Conservation (phyloP, 2,888 invertebrate genomes). For the Chrysodeixis includens region DNA sequence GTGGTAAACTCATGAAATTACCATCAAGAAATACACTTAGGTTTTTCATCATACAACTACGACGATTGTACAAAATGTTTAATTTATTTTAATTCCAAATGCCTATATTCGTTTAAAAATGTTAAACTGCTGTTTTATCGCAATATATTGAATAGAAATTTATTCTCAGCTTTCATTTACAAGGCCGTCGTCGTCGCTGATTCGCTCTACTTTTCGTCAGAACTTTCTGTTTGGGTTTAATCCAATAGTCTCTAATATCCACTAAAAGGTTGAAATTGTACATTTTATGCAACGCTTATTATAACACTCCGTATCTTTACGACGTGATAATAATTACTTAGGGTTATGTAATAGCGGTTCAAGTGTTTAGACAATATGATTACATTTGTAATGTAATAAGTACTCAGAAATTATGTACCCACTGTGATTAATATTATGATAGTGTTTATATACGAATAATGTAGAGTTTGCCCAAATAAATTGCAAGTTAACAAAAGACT, state of each 20-base stretch:
- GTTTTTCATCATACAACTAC: no score
- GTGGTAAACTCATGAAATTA: neutral
- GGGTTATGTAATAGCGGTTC: slow-evolving; percentile 50
- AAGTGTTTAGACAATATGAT: slow-evolving; percentile 45
- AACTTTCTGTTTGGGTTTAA: slow-evolving; percentile 70
- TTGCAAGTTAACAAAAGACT: slow-evolving; percentile 72
- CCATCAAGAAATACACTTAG: neutral
- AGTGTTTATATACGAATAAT: slow-evolving; percentile 23
- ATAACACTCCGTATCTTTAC: slow-evolving; percentile 26
- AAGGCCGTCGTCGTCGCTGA: slow-evolving; percentile 64
- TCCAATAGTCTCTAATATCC: slow-evolving; percentile 34
- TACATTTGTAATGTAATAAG: slow-evolving; percentile 34
- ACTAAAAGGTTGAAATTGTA: slow-evolving; percentile 31
- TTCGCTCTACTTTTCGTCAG: slow-evolving; percentile 73
- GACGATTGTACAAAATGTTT: no score
- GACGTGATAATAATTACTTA: slow-evolving; percentile 44
- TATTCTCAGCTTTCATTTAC: slow-evolving; percentile 72
- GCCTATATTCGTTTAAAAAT: neutral
- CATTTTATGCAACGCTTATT: slow-evolving; percentile 23
- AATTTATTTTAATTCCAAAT: no score
- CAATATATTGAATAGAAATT: slow-evolving; percentile 62
- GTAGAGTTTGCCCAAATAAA: slow-evolving; percentile 31
- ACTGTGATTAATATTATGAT: slow-evolving; percentile 28
- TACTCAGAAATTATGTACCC: slow-evolving; percentile 33
- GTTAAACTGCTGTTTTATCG: slow-evolving; percentile 16